Evolutionary conservation across 2,888 invertebrate genomes (phyloP), one percentile per base, ranked within the genome.

Genomic region (Plebejus anna): DNA sequence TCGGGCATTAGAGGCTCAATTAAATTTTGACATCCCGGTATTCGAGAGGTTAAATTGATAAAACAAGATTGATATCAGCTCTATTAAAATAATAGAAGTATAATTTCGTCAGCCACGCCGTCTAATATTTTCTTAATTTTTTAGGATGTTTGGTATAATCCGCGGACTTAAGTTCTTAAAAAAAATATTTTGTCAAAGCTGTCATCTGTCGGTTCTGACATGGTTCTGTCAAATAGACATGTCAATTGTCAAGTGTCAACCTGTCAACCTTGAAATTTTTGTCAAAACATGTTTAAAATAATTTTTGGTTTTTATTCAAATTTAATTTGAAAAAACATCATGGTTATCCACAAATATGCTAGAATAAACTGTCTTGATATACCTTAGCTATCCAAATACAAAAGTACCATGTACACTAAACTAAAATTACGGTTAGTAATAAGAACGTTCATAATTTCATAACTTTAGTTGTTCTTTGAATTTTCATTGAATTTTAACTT

Each of bases 371-470:
- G 13, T 66, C 66, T 66, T 22, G 4, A 32, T 66, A 32, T 66
- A 66, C 28, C 28, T 4, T 66, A 66, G 9, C 32, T 13, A 66
- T 66, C 4, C 32, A 22, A 66, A 66, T 36, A 66, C 66, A 16
- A 32, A 32, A 36, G 7, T 66, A 66, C 13, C 11, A 75, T 75
- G 75, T 75, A 75, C 28, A 47, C 61, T 47, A 75, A 66, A 66
- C 42, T 75, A 75, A 75, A 75, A 61, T 75, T 75, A 28, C 75
- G 42, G 75, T 75, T 36, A 75, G 75, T 66, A 59, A 7, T 3
- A 28, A 11, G 16, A n/a, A 4, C 51, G 51, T 22, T 32, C 11
- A 32, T 28, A 16, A 32, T 7, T 22, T 32, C 11, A 32, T 28
- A 16, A 32, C 7, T n/a, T 13, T 75, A 13, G 42, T 75, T 75